Percentiles rank a stretch among this genome's conserved stretches.
These are phyloP conservation scores for Mixornis gularis DNA, from an alignment of 2,113 vertebrate species.

Conservation along the genomic window DNA sequence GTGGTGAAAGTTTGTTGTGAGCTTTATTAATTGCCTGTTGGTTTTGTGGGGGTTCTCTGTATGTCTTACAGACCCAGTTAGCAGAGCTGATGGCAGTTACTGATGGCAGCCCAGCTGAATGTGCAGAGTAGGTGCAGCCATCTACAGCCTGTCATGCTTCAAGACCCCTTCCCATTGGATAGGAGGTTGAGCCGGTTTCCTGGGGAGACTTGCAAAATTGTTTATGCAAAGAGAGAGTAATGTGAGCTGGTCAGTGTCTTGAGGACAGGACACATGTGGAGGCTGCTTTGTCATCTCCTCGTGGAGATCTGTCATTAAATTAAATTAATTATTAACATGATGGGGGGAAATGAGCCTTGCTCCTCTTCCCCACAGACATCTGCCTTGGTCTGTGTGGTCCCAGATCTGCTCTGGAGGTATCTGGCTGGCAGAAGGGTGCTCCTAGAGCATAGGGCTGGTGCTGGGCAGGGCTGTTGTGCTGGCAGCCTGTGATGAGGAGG, in stretches of 20 bases:
- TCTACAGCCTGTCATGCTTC: neutral
- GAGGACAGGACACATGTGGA: neutral
- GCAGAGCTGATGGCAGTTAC: neutral
- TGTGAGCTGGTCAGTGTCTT: neutral
- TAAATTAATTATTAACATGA: neutral
- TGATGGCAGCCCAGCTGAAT: neutral
- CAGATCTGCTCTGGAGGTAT: neutral
- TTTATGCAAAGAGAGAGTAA: neutral
- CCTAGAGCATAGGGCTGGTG: neutral
- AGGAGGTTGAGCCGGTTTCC: neutral
- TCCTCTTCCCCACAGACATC: neutral
- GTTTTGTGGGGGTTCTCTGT: neutral
- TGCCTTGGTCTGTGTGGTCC: neutral
- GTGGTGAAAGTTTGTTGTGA: neutral
- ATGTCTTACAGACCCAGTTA: neutral
- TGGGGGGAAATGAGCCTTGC: neutral
- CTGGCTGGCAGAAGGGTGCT: neutral
- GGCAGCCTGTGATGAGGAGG: neutral
- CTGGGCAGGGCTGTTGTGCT: neutral
- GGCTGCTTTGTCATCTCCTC: neutral
- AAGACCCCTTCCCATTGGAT: neutral
- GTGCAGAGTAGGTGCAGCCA: neutral
- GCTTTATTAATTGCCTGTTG: conserved; percentile 6
- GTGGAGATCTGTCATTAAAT: neutral
- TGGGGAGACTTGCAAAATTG: neutral